A percentile compares a stretch with the other conserved stretches of the same genome.
phyloP scores from a whole-genome alignment of 1,140 invertebrate genomes.

The Conopomorpha cramerella region DNA sequence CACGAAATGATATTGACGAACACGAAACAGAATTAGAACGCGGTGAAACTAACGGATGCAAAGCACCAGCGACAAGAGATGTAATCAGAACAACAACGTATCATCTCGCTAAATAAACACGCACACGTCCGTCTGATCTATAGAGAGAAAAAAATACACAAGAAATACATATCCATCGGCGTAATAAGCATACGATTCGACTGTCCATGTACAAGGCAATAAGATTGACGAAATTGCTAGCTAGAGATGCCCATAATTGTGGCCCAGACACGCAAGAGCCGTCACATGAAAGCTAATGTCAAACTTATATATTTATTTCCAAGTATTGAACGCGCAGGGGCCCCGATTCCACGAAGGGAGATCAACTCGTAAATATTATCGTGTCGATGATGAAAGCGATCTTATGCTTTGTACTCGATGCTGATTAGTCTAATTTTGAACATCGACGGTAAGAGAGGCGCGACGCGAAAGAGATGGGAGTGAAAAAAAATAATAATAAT shows the following conservation, averaged over 20 bases:
- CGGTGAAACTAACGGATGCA: too few species aligned
- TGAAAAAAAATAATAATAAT: too few species aligned
- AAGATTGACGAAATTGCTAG: constrained; percentile 12
- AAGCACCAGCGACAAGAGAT: constrained; percentile 54
- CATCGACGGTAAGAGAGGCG: constrained; percentile 22
- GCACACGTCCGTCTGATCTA: too few species aligned
- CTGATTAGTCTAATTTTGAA: constrained; percentile 56
- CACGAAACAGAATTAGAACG: too few species aligned
- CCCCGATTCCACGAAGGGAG: constrained; percentile 37
- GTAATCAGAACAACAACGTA: constrained; percentile 52
- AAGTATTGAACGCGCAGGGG: constrained; percentile 54
- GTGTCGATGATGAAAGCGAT: constrained; percentile 60
- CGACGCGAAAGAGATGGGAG: constrained; percentile 11
- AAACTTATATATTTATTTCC: constrained; percentile 60
- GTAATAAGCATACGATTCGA: constrained; percentile 17
- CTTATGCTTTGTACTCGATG: constrained; percentile 52
- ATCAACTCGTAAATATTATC: constrained; percentile 45
- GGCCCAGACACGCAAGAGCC: constrained; percentile 41
- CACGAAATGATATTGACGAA: too few species aligned
- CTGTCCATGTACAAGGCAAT: constrained; percentile 18
- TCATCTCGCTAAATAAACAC: constrained; percentile 55
- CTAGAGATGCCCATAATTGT: constrained; percentile 30
- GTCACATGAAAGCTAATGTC: constrained; percentile 58
- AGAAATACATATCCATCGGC: constrained; percentile 22
- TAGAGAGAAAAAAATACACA: constrained; percentile 58